Percentiles rank a stretch among this genome's conserved stretches.
phyloP scores from a whole-genome alignment of 2,888 invertebrate species.

The Andrena marginata region DNA sequence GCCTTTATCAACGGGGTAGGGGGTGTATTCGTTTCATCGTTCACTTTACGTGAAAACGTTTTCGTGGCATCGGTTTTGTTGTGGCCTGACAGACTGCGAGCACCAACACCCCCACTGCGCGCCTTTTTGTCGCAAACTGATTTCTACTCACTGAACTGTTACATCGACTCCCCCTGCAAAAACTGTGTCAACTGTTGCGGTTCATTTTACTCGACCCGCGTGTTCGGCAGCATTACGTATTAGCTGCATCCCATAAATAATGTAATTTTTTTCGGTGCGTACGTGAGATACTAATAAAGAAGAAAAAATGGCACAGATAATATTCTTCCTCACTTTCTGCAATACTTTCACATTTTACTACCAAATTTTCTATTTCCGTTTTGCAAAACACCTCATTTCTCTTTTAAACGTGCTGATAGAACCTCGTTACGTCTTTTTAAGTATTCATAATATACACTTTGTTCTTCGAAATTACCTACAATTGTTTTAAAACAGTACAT shows the following conservation, averaged over 20 bases:
- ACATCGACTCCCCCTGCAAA: conserved; percentile 33
- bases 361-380: too few species aligned
- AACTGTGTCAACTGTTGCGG: conserved; percentile 54
- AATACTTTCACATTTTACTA: too few species aligned
- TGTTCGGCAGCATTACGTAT: background rate
- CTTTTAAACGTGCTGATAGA: too few species aligned
- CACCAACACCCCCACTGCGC: conserved; percentile 15
- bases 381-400: too few species aligned
- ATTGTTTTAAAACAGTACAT: too few species aligned
- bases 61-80: conserved; percentile 48
- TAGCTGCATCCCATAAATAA: background rate
- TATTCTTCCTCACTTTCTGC: too few species aligned
- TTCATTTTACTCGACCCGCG: conserved; percentile 6
- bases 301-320: too few species aligned
- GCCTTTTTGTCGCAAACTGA: conserved; percentile 51
- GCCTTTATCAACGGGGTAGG: conserved; percentile 46
- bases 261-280: too few species aligned
- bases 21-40: conserved; percentile 55
- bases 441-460: too few species aligned
- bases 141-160: conserved; percentile 13
- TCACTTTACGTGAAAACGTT: conserved; percentile 37
- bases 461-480: too few species aligned
- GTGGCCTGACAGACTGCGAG: conserved; percentile 21
- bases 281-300: too few species aligned
- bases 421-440: too few species aligned